Conservation (phyloP, 2,888 invertebrate genomes). For the Steromphala cineraria region DNA sequence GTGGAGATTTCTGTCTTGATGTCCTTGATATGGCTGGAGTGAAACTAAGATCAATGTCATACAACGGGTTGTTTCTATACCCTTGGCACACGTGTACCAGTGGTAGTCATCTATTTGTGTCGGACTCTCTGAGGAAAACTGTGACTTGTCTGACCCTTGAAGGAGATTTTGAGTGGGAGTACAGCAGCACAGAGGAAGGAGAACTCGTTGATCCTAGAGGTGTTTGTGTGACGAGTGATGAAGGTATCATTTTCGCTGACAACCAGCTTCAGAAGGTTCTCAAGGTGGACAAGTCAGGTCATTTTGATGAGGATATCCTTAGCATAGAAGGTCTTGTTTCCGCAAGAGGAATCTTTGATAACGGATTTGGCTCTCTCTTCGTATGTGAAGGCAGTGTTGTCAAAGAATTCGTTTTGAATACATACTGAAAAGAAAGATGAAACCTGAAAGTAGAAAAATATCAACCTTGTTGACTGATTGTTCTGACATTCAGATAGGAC, state of each 20-base stretch:
- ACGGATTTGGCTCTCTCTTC: background rate
- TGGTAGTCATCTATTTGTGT: background rate
- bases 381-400: background rate
- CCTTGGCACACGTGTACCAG: background rate
- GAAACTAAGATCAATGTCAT: background rate
- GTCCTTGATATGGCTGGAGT: background rate
- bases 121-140: background rate
- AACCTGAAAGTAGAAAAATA: no score
- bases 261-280: background rate
- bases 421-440: no score
- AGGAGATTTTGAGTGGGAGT: background rate
- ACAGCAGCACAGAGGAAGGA: background rate
- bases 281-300: background rate
- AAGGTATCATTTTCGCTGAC: background rate
- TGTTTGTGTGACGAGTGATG: background rate
- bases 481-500: no score
- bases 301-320: background rate
- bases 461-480: no score
- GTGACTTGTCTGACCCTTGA: background rate
- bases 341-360: background rate
- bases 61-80: background rate
- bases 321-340: background rate
- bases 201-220: background rate
- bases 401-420: background rate
- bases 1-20: background rate